These are phyloP conservation scores for Lophura nycthemera DNA, from an alignment of 2,113 vertebrate genomes.

Conservation along the genomic window DNA sequence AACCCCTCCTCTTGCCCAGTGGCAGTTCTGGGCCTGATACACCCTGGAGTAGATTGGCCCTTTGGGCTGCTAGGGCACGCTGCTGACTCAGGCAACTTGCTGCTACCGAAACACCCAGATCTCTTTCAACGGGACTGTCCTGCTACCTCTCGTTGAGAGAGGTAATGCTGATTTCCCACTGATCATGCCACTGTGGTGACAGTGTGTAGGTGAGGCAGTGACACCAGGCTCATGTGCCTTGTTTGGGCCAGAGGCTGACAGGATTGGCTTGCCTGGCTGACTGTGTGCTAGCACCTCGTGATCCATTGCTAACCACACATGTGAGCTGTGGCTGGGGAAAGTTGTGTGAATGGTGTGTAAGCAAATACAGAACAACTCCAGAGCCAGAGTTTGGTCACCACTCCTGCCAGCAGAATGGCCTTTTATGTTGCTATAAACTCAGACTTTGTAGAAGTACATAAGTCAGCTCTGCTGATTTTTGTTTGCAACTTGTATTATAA, in stretches of 20 bases:
- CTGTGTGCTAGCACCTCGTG: background rate
- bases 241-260: background rate
- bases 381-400: background rate
- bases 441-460: background rate
- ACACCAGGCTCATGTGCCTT: background rate
- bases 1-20: too few species aligned
- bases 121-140: too few species aligned
- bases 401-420: background rate
- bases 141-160: background rate
- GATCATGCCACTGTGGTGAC: background rate
- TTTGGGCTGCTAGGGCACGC: too few species aligned
- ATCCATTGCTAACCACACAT: fast-evolving
- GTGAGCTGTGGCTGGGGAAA: background rate
- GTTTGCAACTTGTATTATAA: background rate
- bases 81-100: too few species aligned
- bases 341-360: background rate
- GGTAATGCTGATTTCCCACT: background rate
- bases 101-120: too few species aligned
- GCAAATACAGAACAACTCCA: background rate
- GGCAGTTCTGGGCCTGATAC: too few species aligned
- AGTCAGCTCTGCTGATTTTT: background rate
- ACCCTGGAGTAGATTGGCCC: too few species aligned
- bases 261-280: background rate
- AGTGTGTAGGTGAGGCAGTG: background rate
- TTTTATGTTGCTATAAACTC: background rate